Conservation (phyloP, 1,140 invertebrate species). For the Drosophila carrolli region DNA sequence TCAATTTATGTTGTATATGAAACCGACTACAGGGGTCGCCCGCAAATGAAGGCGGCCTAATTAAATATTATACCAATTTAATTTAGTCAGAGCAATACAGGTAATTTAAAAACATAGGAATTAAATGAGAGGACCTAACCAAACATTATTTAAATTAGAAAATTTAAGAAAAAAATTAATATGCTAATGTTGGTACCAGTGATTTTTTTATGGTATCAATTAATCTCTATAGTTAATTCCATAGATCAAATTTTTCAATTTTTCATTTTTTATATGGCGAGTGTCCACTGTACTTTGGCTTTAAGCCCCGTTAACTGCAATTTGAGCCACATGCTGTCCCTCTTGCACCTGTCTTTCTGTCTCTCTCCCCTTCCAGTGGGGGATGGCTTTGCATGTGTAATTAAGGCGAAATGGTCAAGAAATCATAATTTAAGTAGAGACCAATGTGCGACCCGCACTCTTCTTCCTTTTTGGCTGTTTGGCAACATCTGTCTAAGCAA, state of each 20-base stretch:
- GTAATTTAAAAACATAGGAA: too few relatives aligned
- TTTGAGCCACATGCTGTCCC: constrained; percentile 53
- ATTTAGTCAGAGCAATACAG: too few relatives aligned
- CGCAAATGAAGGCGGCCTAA: not conserved
- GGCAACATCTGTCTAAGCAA: constrained; percentile 55
- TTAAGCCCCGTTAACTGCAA: constrained; percentile 34
- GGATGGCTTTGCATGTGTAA: constrained; percentile 66
- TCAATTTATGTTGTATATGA: constrained; percentile 71
- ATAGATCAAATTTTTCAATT: too few relatives aligned
- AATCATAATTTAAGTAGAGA: constrained; percentile 48
- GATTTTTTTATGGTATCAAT: too few relatives aligned
- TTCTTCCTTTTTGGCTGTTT: constrained; percentile 10
- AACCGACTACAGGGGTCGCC: constrained; percentile 7
- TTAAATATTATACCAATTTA: too few relatives aligned
- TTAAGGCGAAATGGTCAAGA: constrained; percentile 61
- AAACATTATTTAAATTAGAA: too few relatives aligned
- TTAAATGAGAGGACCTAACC: too few relatives aligned
- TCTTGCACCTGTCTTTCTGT: constrained; percentile 3
- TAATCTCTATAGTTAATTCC: too few relatives aligned
- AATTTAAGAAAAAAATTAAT: too few relatives aligned
- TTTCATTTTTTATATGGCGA: too few relatives aligned
- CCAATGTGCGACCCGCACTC: constrained; percentile 5
- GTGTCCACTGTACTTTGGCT: constrained; percentile 6
- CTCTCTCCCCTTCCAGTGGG: constrained; percentile 10
- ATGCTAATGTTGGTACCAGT: too few relatives aligned